phyloP scores from a whole-genome alignment of 2,113 vertebrate species.

The Apteryx mantelli region DNA sequence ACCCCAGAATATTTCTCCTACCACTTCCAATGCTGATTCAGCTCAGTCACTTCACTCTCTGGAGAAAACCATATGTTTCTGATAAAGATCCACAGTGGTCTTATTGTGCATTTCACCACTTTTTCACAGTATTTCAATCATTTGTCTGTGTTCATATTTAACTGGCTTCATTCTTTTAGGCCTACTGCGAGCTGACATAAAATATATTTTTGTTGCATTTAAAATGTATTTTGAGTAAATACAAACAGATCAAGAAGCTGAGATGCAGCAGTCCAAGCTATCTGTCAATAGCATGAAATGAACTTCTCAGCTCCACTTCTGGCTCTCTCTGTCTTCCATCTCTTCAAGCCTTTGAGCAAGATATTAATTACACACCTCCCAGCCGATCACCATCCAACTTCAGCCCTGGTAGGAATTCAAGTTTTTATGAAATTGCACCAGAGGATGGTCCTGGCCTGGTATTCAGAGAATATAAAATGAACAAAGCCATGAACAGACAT shows the following conservation, averaged over 20 bases:
- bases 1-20: neutral
- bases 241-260: neutral
- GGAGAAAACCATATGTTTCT: neutral
- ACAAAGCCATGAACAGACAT: neutral
- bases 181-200: neutral
- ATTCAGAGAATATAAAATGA: neutral
- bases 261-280: neutral
- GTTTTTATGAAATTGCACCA: neutral
- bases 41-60: neutral
- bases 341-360: neutral
- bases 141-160: neutral
- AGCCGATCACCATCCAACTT: neutral
- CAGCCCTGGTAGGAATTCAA: neutral
- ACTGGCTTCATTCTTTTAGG: neutral
- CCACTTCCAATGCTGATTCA: conserved; percentile 2
- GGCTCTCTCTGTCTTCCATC: neutral
- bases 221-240: neutral
- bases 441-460: neutral
- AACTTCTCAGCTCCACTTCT: neutral
- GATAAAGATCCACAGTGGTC: neutral
- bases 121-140: neutral
- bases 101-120: conserved; percentile 23
- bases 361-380: neutral
- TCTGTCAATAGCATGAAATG: neutral
- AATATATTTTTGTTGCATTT: neutral